Evolutionary conservation across 2,888 invertebrate genomes (phyloP).

Genomic region (Phlogophora meticulosa): DNA sequence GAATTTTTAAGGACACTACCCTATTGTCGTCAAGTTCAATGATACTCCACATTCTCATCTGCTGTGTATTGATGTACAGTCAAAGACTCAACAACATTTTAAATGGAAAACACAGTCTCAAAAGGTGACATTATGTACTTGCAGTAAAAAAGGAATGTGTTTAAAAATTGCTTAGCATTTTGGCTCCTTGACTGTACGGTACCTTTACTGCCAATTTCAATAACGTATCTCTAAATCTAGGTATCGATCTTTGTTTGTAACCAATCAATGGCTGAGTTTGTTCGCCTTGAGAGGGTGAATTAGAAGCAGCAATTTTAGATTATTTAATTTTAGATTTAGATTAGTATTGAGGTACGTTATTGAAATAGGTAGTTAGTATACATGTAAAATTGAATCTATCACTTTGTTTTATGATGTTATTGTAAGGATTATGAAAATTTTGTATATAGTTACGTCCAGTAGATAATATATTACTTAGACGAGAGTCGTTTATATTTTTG

Average conservation of each 20-base stretch:
- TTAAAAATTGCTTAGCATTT: background rate
- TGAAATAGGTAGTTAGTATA: too few relatives aligned
- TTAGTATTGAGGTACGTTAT: too few relatives aligned
- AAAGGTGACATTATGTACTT: background rate
- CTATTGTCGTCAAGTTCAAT: conserved; percentile 26
- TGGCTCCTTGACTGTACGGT: conserved; percentile 19
- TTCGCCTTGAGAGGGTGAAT: too few relatives aligned
- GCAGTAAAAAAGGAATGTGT: background rate
- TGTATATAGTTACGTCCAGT: conserved; percentile 78
- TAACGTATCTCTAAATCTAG: too few relatives aligned
- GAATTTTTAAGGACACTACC: too few relatives aligned
- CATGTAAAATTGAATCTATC: conserved; percentile 39
- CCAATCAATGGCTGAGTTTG: too few relatives aligned
- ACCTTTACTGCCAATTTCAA: too few relatives aligned
- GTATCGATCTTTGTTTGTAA: too few relatives aligned
- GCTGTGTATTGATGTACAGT: conserved; percentile 18
- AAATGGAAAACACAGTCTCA: background rate
- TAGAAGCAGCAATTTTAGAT: too few relatives aligned
- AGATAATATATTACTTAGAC: conserved; percentile 68
- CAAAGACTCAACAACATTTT: conserved; percentile 4
- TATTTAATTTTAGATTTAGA: too few relatives aligned
- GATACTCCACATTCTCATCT: conserved; percentile 26
- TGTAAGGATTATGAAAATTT: conserved; percentile 57
- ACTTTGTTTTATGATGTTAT: conserved; percentile 53
- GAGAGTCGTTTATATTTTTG: conserved; percentile 74